phyloP scores from a whole-genome alignment of 2,113 vertebrate species.

The Cromileptes altivelis region DNA sequence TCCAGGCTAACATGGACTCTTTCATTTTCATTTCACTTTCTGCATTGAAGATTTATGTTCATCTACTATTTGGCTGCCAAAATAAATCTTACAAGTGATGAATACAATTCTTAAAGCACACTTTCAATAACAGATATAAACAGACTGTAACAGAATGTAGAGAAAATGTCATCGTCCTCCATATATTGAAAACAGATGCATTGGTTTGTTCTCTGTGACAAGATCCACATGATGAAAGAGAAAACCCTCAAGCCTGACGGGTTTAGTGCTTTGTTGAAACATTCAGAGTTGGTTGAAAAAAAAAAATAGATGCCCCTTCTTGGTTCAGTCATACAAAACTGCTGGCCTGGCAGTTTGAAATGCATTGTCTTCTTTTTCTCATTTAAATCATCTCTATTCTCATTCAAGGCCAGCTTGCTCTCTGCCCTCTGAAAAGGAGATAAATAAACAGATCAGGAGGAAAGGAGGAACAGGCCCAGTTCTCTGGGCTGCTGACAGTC shows the following conservation, averaged over 20 bases:
- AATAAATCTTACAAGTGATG: not conserved
- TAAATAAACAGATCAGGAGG: conserved; percentile 61
- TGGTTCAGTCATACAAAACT: not conserved
- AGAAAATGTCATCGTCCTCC: not conserved
- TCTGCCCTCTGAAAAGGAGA: conserved; percentile 27
- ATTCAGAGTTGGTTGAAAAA: not conserved
- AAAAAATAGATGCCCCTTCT: conserved; percentile 1
- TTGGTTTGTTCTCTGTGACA: conserved; percentile 23
- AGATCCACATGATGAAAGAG: conserved; percentile 9
- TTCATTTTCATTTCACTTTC: not conserved
- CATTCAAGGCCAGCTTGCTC: conserved; percentile 38
- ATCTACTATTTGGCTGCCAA: not conserved
- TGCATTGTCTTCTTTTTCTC: conserved; percentile 44
- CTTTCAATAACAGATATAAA: not conserved
- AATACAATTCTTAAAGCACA: not conserved
- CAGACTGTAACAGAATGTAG: not conserved
- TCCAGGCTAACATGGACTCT: not conserved
- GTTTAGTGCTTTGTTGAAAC: conserved; percentile 33
- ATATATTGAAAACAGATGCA: not conserved
- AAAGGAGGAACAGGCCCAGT: conserved; percentile 21
- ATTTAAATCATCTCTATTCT: conserved; percentile 50
- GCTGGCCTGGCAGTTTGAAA: not conserved
- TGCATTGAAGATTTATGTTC: not conserved
- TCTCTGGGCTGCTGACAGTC: conserved; percentile 51
- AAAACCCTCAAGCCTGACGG: not conserved